A percentile compares a stretch with the other conserved stretches of the same genome.
These are phyloP conservation scores for Rhinichthys osculus DNA, from an alignment of 2,797 vertebrate species.

Conservation along the genomic window DNA sequence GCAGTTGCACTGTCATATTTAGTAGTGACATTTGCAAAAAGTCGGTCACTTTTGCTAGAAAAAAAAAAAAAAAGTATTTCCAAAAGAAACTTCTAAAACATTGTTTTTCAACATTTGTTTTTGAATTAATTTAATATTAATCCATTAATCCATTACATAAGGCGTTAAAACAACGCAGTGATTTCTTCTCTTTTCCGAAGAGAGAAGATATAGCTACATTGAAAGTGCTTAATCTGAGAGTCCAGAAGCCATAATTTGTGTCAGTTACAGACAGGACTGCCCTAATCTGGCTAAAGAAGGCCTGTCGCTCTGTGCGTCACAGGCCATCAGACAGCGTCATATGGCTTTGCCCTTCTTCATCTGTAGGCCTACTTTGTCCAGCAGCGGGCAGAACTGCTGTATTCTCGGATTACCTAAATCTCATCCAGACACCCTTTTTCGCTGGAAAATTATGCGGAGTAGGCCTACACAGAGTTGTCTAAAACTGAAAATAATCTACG, in stretches of 20 bases:
- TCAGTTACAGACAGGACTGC: neutral
- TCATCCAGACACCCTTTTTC: constrained; percentile 1
- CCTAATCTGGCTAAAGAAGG: constrained; percentile 28
- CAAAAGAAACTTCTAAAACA: neutral
- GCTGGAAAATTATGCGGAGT: neutral
- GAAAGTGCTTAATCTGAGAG: neutral
- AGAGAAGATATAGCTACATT: neutral
- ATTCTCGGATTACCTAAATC: constrained; percentile 43
- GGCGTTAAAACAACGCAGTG: too few species aligned
- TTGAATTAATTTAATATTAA: neutral
- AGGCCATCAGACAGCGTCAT: constrained; percentile 5
- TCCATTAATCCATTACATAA: neutral
- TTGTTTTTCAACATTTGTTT: neutral
- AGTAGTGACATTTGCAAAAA: neutral
- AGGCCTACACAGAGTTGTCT: neutral
- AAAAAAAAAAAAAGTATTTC: too few species aligned
- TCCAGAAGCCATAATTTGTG: neutral
- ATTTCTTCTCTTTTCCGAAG: neutral
- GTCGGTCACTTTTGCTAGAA: too few species aligned
- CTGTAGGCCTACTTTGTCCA: constrained; percentile 1
- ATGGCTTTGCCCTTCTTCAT: neutral
- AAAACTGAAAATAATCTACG: neutral
- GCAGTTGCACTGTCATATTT: neutral
- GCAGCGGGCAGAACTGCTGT: constrained; percentile 16
- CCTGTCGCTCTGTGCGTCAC: constrained; percentile 28